Evolutionary conservation across 2,797 vertebrate genomes (phyloP).

Genomic region (Hoplostethus atlanticus): DNA sequence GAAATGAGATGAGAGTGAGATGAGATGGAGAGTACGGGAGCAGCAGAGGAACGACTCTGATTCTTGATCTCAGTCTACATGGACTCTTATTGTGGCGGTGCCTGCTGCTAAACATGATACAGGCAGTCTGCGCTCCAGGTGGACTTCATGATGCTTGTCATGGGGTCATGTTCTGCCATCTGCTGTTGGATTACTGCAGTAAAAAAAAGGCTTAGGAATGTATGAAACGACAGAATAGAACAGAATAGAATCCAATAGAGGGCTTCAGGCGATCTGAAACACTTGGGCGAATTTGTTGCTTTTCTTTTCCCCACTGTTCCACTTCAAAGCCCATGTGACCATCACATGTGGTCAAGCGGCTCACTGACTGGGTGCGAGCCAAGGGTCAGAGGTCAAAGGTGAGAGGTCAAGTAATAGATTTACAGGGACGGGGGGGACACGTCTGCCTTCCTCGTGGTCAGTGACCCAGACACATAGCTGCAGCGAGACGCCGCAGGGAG

Average conservation of each 20-base stretch:
- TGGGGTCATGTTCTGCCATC: too few species aligned
- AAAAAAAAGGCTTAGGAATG: background rate
- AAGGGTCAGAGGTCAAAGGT: slow-evolving; percentile 38
- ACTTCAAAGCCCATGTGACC: slow-evolving; percentile 24
- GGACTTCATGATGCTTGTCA: background rate
- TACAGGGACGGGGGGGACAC: slow-evolving; percentile 15
- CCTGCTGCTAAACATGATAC: background rate
- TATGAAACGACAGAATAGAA: background rate
- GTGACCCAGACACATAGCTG: slow-evolving; percentile 27
- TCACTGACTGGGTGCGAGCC: slow-evolving; percentile 5
- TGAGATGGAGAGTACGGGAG: slow-evolving; percentile 6
- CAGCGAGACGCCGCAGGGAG: slow-evolving; percentile 23
- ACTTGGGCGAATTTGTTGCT: background rate
- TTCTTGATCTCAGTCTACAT: background rate
- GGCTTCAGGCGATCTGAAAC: background rate
- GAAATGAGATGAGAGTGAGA: too few species aligned
- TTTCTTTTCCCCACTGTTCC: background rate
- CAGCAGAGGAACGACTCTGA: slow-evolving; percentile 23
- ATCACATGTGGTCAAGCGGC: slow-evolving; percentile 34
- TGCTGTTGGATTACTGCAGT: too few species aligned
- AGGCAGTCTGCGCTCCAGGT: background rate
- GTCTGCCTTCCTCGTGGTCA: slow-evolving; percentile 21
- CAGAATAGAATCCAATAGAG: background rate
- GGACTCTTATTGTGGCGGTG: background rate
- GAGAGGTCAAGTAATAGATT: slow-evolving; percentile 34